These are phyloP conservation scores for Drosophila affinis DNA, from an alignment of 2,888 invertebrate genomes.

Conservation along the genomic window DNA sequence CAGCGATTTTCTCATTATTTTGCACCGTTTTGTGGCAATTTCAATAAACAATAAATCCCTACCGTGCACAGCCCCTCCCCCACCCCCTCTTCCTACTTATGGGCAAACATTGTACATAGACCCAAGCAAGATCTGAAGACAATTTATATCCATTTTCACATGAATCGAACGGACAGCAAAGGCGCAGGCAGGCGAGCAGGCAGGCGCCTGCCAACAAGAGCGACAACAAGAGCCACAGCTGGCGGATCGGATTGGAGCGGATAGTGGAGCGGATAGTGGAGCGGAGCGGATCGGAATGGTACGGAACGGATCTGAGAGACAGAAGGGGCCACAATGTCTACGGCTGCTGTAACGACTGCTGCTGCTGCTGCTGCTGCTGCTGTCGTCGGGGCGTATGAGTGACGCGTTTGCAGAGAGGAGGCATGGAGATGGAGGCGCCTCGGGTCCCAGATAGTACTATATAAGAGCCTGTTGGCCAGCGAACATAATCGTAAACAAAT, in stretches of 20 bases:
- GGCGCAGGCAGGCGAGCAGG: conserved; percentile 38
- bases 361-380: conserved; percentile 29
- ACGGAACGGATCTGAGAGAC: conserved; percentile 4
- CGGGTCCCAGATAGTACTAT: conserved; percentile 44
- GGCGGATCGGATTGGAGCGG: conserved; percentile 6
- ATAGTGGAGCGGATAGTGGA: too few relatives aligned
- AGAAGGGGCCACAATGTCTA: conserved; percentile 64
- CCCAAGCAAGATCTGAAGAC: conserved; percentile 40
- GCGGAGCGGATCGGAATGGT: conserved; percentile 8
- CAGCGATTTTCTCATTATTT: conserved; percentile 78
- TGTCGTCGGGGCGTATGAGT: conserved; percentile 80
- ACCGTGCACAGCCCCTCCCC: conserved; percentile 34
- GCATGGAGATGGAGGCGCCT: conserved; percentile 24
- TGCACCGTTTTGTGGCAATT: conserved; percentile 81
- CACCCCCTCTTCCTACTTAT: not conserved
- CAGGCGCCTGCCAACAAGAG: conserved; percentile 68
- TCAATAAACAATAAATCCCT: conserved; percentile 83
- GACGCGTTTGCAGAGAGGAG: conserved; percentile 56
- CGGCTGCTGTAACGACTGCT: conserved; percentile 3
- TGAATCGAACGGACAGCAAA: conserved; percentile 65
- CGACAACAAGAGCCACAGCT: conserved; percentile 35
- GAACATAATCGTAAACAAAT: conserved; percentile 81
- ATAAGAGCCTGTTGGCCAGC: conserved; percentile 67
- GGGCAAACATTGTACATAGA: conserved; percentile 36
- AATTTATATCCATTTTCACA: conserved; percentile 81